These are phyloP conservation scores for Poecilia gillii DNA, from an alignment of 2,797 vertebrate genomes.

Conservation along the genomic window DNA sequence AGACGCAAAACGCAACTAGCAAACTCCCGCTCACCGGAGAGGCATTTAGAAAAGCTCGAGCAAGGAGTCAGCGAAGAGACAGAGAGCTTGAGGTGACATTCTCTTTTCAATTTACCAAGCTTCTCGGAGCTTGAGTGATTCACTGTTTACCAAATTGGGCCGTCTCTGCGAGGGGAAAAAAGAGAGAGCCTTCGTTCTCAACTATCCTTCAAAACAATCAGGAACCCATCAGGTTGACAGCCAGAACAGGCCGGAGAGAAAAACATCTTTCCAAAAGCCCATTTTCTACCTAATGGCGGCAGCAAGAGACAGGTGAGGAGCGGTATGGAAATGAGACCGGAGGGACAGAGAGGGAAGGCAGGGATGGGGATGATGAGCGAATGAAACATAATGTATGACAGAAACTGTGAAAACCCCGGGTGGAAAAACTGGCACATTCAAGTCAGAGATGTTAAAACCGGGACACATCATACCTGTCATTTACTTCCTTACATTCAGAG, in stretches of 20 bases:
- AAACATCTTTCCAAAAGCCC: conserved; percentile 69
- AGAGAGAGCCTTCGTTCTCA: conserved; percentile 57
- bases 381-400: conserved; percentile 72
- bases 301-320: conserved; percentile 60
- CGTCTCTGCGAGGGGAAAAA: conserved; percentile 52
- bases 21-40: conserved; percentile 62
- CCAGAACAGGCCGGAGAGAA: conserved; percentile 59
- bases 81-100: conserved; percentile 63
- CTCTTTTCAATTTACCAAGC: conserved; percentile 71
- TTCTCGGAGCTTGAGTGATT: conserved; percentile 64
- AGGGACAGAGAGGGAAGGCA: conserved; percentile 54
- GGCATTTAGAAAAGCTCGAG: conserved; percentile 60
- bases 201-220: conserved; percentile 75
- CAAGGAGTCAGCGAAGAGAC: conserved; percentile 53
- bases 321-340: conserved; percentile 67
- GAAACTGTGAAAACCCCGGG: conserved; percentile 58
- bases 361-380: conserved; percentile 63
- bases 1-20: conserved; percentile 63
- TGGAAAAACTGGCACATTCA: conserved; percentile 65
- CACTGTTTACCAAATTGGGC: conserved; percentile 75
- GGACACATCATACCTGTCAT: conserved; percentile 55
- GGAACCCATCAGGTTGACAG: conserved; percentile 75
- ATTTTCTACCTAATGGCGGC: conserved; percentile 60
- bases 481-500: conserved; percentile 53
- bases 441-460: conserved; percentile 53